A percentile compares a stretch with the other conserved stretches of the same genome.
Evolutionary conservation across 2,797 vertebrate species (phyloP).

Genomic region (Rhinophrynus dorsalis): DNA sequence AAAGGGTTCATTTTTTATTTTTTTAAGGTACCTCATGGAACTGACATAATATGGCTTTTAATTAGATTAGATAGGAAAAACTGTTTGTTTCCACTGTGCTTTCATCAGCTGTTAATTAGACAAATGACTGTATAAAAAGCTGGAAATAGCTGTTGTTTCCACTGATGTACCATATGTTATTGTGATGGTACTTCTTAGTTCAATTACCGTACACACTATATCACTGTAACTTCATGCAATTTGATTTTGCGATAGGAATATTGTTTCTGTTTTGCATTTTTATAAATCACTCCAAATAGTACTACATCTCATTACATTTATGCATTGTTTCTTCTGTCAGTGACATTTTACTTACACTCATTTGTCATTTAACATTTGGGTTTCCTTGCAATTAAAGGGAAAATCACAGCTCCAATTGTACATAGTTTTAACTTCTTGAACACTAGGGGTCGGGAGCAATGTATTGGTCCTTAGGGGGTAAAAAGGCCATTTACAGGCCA

Average conservation of each 20-base stretch:
- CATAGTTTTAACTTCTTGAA: too few species aligned
- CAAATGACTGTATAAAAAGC: constrained; percentile 49
- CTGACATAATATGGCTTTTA: constrained; percentile 40
- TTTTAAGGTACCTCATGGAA: constrained; percentile 35
- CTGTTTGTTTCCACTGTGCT: constrained; percentile 46
- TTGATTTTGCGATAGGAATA: neutral
- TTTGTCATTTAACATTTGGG: too few species aligned
- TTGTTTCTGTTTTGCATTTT: neutral
- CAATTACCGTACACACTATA: constrained; percentile 47
- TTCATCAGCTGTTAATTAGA: constrained; percentile 52
- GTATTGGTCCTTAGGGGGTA: too few species aligned
- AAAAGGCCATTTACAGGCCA: too few species aligned
- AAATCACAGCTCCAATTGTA: too few species aligned
- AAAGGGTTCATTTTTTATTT: neutral
- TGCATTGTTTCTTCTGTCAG: too few species aligned
- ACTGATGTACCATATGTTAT: constrained; percentile 55
- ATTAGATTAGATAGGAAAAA: constrained; percentile 46
- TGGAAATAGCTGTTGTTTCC: constrained; percentile 46
- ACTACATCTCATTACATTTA: too few species aligned
- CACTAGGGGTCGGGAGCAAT: too few species aligned
- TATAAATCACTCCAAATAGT: neutral
- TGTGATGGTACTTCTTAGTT: constrained; percentile 37
- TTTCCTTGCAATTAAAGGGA: too few species aligned
- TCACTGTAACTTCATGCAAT: constrained; percentile 43
- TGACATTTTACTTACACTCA: too few species aligned